Conservation (phyloP, 2,797 vertebrate species). For the Oceanodroma leucorhoa region DNA sequence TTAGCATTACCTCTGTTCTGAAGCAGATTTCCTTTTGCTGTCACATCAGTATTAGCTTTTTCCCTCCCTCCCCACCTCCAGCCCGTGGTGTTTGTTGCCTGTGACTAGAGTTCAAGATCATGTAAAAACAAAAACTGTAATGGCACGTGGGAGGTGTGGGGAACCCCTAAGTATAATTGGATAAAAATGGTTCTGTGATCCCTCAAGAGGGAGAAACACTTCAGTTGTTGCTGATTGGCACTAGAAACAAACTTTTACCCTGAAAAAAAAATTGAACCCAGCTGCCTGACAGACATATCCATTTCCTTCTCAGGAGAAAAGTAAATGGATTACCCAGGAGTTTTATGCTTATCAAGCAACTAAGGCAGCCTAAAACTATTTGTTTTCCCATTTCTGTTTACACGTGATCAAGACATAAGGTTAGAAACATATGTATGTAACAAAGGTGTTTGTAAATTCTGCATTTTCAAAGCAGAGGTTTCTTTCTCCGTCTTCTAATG, state of each 20-base stretch:
- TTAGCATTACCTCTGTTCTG: background rate
- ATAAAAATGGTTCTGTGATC: conserved; percentile 36
- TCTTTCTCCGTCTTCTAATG: background rate
- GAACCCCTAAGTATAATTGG: background rate
- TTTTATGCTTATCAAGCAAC: conserved; percentile 54
- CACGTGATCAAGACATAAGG: background rate
- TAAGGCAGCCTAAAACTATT: background rate
- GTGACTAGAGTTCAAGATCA: background rate
- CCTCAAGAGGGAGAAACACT: background rate
- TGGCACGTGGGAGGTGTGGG: background rate
- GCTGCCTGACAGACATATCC: conserved; percentile 21
- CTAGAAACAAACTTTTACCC: conserved; percentile 11
- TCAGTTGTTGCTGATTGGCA: conserved; percentile 19
- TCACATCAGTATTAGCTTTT: background rate
- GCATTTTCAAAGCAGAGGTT: background rate
- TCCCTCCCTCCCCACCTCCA: background rate
- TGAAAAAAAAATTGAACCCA: conserved; percentile 13
- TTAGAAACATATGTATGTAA: background rate
- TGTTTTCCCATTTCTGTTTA: conserved; percentile 20
- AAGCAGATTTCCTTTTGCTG: background rate
- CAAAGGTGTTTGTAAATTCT: background rate
- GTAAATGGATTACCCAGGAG: conserved; percentile 22
- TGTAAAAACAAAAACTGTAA: background rate
- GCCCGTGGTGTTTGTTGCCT: background rate
- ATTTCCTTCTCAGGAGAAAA: conserved; percentile 39